Evolutionary conservation across 2,797 vertebrate genomes (phyloP).

Genomic region (Darevskia mixta): DNA sequence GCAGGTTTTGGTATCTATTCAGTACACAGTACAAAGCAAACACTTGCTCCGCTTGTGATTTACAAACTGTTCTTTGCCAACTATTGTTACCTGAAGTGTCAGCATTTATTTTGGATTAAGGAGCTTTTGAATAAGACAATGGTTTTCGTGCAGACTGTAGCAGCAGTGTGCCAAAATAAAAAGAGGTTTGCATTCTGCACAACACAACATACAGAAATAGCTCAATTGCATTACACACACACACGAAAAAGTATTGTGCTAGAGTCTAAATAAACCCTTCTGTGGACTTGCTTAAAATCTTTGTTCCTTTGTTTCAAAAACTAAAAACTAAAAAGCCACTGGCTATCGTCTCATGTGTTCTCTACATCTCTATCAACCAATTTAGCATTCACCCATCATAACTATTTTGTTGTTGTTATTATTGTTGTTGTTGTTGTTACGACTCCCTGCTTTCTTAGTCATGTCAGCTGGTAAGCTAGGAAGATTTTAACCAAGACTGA

Average conservation of each 20-base stretch:
- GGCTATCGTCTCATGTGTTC: neutral
- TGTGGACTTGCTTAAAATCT: neutral
- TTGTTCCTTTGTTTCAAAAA: neutral
- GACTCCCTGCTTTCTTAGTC: neutral
- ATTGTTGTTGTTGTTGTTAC: neutral
- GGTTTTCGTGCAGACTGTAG: neutral
- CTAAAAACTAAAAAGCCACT: neutral
- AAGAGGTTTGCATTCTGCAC: neutral
- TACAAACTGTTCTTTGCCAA: slow-evolving; percentile 14
- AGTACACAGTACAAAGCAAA: neutral
- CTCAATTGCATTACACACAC: neutral
- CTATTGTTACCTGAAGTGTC: neutral
- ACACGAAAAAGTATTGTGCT: neutral
- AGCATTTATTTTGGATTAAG: slow-evolving; percentile 16
- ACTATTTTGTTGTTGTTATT: neutral
- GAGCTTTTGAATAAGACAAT: slow-evolving; percentile 12
- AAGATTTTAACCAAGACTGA: neutral
- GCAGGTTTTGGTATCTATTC: neutral
- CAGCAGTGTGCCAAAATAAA: neutral
- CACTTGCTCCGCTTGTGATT: neutral
- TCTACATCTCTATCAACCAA: neutral
- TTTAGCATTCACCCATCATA: slow-evolving; percentile 28
- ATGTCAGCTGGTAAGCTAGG: neutral
- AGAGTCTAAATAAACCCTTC: neutral
- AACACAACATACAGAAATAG: neutral